phyloP scores from a whole-genome alignment of 2,888 invertebrate species.

The Phasia obesa region DNA sequence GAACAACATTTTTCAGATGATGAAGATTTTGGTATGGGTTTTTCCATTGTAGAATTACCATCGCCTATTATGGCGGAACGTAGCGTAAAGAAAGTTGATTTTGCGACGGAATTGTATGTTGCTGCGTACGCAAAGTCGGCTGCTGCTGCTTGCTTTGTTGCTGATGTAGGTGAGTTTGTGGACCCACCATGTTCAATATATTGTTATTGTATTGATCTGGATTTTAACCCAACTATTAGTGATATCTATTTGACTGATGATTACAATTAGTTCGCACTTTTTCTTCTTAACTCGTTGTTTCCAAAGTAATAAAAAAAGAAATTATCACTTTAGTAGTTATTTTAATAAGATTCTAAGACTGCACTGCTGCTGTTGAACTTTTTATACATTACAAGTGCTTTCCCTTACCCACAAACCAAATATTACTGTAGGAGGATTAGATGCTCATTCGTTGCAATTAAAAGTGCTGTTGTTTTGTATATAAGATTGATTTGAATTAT shows the following conservation, averaged over 20 bases:
- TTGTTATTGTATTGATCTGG: slow-evolving; percentile 59
- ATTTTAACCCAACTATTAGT: slow-evolving; percentile 8
- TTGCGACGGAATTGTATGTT: slow-evolving; percentile 36
- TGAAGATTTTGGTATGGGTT: slow-evolving; percentile 37
- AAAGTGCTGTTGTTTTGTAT: too few relatives aligned
- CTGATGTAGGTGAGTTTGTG: slow-evolving; percentile 68
- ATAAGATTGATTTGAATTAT: too few relatives aligned
- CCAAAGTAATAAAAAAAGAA: not conserved
- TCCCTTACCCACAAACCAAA: slow-evolving; percentile 6
- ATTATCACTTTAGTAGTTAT: not conserved
- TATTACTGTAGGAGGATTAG: slow-evolving; percentile 23
- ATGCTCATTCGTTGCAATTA: not conserved
- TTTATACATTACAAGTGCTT: slow-evolving; percentile 14
- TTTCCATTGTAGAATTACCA: slow-evolving; percentile 35
- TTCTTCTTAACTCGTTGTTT: not conserved
- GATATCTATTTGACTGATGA: not conserved
- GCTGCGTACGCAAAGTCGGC: slow-evolving; percentile 60
- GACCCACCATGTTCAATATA: slow-evolving; percentile 75
- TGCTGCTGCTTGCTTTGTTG: slow-evolving; percentile 53
- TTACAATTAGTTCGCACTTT: not conserved
- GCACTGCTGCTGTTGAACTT: slow-evolving; percentile 12
- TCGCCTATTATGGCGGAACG: slow-evolving; percentile 39
- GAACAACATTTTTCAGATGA: slow-evolving; percentile 63
- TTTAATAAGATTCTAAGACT: slow-evolving; percentile 5
- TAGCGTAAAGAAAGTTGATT: slow-evolving; percentile 35